These are phyloP conservation scores for Taxidea taxus DNA, from an alignment of 2,113 vertebrate species.

Conservation along the genomic window DNA sequence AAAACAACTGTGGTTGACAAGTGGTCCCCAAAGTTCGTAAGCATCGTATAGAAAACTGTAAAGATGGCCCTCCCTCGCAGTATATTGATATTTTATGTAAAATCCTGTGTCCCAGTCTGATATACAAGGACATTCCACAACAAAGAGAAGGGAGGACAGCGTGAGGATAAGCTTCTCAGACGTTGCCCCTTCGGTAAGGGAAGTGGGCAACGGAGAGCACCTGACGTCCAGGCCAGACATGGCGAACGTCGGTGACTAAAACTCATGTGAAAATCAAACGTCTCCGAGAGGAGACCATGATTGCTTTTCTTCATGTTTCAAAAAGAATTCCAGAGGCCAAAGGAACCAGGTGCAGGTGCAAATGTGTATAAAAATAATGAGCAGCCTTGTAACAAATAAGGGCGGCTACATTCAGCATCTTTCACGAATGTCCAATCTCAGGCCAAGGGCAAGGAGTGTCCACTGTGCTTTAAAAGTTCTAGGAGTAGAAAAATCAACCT, in stretches of 20 bases:
- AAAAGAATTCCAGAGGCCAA: conserved; percentile 67
- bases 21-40: conserved; percentile 36
- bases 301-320: conserved; percentile 66
- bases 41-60: background rate
- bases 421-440: conserved; percentile 61
- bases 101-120: conserved; percentile 50
- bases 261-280: background rate
- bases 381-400: conserved; percentile 73
- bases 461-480: conserved; percentile 88
- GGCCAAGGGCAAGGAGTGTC: conserved; percentile 78
- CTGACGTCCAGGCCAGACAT: background rate
- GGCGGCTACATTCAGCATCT: conserved; percentile 71
- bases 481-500: conserved; percentile 78
- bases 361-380: conserved; percentile 74
- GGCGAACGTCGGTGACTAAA: background rate
- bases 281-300: conserved; percentile 63
- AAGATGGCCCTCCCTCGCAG: background rate
- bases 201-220: background rate
- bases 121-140: conserved; percentile 48
- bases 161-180: conserved; percentile 53
- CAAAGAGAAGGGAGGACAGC: conserved; percentile 53
- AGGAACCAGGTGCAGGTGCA: conserved; percentile 62
- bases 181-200: background rate
- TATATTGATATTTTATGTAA: conserved; percentile 67
- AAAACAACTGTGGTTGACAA: conserved; percentile 68